phyloP scores from a whole-genome alignment of 2,113 vertebrate species.

The Orthonyx spaldingii region DNA sequence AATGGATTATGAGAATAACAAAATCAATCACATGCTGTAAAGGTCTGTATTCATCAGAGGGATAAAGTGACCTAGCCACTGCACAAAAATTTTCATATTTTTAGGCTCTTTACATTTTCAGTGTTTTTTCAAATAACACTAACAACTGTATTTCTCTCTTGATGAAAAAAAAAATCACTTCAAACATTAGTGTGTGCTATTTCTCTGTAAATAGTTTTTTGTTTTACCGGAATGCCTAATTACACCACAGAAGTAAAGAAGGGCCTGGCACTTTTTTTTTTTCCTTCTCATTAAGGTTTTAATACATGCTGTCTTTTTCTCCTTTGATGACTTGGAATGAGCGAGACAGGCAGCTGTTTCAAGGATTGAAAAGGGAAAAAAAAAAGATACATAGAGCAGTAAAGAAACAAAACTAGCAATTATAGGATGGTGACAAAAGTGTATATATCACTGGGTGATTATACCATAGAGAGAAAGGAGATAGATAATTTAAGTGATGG shows the following conservation, averaged over 20 bases:
- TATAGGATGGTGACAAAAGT: background rate
- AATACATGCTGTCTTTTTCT: background rate
- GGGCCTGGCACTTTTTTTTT: background rate
- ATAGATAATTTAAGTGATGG: background rate
- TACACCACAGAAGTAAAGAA: background rate
- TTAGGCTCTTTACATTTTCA: background rate
- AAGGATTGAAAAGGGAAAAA: background rate
- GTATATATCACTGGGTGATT: background rate
- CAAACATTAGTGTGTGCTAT: background rate
- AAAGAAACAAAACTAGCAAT: slow-evolving; percentile 5
- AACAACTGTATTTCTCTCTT: background rate
- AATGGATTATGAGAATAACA: background rate
- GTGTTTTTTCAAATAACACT: background rate
- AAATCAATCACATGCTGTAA: background rate
- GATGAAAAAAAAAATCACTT: background rate
- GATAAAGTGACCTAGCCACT: background rate
- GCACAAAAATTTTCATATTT: background rate
- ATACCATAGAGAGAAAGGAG: background rate
- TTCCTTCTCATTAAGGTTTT: background rate
- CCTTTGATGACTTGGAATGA: background rate
- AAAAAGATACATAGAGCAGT: background rate
- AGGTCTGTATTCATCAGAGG: background rate
- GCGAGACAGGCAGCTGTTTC: background rate
- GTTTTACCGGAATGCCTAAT: background rate
- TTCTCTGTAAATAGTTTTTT: background rate